Percentiles rank a stretch among this genome's conserved stretches.
phyloP scores from a whole-genome alignment of 2,113 vertebrate genomes.

The Nyctereutes procyonoides region DNA sequence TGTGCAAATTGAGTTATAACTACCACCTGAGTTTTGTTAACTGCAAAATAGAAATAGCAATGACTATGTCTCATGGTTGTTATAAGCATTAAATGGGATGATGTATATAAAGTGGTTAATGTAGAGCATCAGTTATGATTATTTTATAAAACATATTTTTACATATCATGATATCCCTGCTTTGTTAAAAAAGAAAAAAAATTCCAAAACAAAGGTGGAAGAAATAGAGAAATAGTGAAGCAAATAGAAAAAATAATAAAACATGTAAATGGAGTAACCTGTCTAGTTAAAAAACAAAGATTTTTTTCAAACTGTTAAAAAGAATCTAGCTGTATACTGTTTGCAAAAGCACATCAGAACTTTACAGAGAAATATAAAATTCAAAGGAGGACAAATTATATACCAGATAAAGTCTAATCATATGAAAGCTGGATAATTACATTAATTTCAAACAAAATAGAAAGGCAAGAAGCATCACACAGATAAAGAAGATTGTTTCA shows the following conservation, averaged over 20 bases:
- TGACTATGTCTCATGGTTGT: neutral
- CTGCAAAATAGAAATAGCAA: neutral
- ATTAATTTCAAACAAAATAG: conserved; percentile 27
- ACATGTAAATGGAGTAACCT: neutral
- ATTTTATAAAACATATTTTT: neutral
- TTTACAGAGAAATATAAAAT: conserved; percentile 25
- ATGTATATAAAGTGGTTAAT: neutral
- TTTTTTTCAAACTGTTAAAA: neutral
- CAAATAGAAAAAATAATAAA: neutral
- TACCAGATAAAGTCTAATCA: neutral
- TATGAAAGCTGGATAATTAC: neutral
- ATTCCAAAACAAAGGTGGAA: neutral
- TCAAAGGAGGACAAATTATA: conserved; percentile 17
- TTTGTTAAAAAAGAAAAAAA: conserved; percentile 8
- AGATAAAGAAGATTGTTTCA: neutral
- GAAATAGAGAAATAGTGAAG: neutral
- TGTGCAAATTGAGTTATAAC: neutral
- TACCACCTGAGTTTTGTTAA: neutral
- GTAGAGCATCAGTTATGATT: neutral
- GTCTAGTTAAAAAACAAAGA: neutral
- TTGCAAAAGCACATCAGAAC: neutral
- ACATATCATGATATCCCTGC: neutral
- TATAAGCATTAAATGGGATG: conserved; percentile 17
- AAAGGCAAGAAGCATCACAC: neutral
- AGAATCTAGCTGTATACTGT: neutral